phyloP scores from a whole-genome alignment of 2,888 invertebrate species.

The Urechis unicinctus region DNA sequence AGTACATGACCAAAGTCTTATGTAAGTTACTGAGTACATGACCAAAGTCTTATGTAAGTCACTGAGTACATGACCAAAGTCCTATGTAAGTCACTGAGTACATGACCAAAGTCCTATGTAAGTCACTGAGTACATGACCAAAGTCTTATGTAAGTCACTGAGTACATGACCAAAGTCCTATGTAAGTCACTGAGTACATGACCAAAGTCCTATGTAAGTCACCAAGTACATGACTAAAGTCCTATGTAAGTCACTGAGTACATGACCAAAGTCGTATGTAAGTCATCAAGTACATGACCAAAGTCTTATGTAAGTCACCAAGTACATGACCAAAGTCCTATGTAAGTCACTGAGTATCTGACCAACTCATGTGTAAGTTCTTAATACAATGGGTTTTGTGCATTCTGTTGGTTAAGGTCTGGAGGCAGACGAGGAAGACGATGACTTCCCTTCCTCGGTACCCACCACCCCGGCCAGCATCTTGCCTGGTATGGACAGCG shows the following conservation, averaged over 20 bases:
- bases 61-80: slow-evolving; percentile 53
- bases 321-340: slow-evolving; percentile 47
- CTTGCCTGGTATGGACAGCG: neutral
- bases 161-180: too few relatives aligned
- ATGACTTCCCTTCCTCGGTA: neutral
- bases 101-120: too few relatives aligned
- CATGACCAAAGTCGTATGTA: slow-evolving; percentile 1
- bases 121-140: slow-evolving; percentile 54
- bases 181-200: slow-evolving; percentile 57
- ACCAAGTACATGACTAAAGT: too few relatives aligned
- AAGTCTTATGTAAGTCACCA: too few relatives aligned
- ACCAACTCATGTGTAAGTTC: too few relatives aligned
- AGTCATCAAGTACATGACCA: neutral
- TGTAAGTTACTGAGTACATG: slow-evolving; percentile 53
- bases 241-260: too few relatives aligned
- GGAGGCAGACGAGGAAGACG: neutral
- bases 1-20: neutral
- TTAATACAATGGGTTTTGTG: neutral
- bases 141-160: neutral
- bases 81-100: neutral
- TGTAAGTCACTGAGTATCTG: neutral
- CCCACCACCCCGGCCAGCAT: neutral
- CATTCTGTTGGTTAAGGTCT: neutral
- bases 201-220: neutral
- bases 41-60: neutral